These are phyloP conservation scores for Pterobdella sp. DNA, from an alignment of 2,888 invertebrate genomes.

Conservation along the genomic window DNA sequence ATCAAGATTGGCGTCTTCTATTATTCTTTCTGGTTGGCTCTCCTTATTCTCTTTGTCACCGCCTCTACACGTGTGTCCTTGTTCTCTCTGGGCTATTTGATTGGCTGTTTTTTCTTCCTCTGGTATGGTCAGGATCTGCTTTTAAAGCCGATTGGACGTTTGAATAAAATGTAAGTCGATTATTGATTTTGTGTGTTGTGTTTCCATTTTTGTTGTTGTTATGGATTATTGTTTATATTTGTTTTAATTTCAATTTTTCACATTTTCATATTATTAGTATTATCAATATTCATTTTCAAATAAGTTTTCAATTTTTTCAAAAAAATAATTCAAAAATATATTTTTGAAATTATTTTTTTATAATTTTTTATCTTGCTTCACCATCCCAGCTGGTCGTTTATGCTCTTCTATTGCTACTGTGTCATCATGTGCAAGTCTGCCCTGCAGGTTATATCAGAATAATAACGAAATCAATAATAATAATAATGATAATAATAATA, in stretches of 20 bases:
- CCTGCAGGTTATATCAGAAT: constrained; percentile 55
- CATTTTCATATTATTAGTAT: background rate
- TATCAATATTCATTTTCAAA: background rate
- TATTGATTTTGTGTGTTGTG: background rate
- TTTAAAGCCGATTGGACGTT: constrained; percentile 72
- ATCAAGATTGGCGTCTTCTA: constrained; percentile 76
- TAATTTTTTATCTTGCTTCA: no score
- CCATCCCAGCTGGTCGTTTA: constrained; percentile 70
- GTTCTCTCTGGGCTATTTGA: constrained; percentile 88
- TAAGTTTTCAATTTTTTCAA: background rate
- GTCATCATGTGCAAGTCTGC: constrained; percentile 80
- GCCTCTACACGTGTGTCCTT: constrained; percentile 87
- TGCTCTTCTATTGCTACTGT: constrained; percentile 78
- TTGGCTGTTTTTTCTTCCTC: constrained; percentile 88
- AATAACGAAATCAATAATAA: background rate
- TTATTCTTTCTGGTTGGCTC: constrained; percentile 87
- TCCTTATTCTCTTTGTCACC: constrained; percentile 88
- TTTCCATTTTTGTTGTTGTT: background rate
- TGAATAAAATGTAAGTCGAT: constrained; percentile 56
- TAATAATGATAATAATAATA: constrained; percentile 9
- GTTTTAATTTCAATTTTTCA: background rate
- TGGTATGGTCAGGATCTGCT: constrained; percentile 98
- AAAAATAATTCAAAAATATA: background rate
- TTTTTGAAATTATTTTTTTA: background rate
- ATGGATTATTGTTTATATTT: no score